Base-by-base conservation (phyloP, 2,113 vertebrate species). In the Colius striatus region DNA sequence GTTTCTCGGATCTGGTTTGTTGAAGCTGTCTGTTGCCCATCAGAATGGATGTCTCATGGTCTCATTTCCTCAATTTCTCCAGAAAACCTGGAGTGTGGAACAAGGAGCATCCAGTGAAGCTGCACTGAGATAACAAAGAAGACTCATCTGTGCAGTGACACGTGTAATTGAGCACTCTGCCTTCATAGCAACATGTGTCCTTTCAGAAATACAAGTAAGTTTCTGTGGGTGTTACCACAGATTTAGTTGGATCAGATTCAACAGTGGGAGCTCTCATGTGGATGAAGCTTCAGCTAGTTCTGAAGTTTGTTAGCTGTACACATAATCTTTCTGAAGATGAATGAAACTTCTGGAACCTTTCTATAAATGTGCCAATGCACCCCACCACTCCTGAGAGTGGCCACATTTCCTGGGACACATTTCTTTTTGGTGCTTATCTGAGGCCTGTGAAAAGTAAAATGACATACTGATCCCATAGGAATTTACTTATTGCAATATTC, bases 311-410 rank as follows among this genome's bases (percentile, higher is more conserved):
- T 79, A 70, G 50, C 36, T 25, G 32, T 9, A 43, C 7, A 3
- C 2, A 0, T 6, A 11, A 18, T 48, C 34, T 80, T 80, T 65
- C 16, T 76, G 58, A 75, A 82, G 48, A 68, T 26, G 18, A 68
- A 63, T 18, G 29, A 60, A 41, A 47, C 68, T 41, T 80, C n/a
- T 66, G 25, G 9, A 84, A n/a, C 4, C 5, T 54, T 72, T 75
- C 30, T 41, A 2, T 70, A 41, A 80, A 57, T 17, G 11, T 71
- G 4, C 17, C 72, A 34, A 23, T 71, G 58, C 27, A 63, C 17
- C 2, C 25, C 27, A 2, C 1, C 2, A 2, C 9, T 6, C 2
- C 10, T 2, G 4, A 67, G 15, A 30, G 50, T 61, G 55, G 7
- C 16, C 10, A 1, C 36, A 13, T 75, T n/a, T 57, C 17, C 45